phyloP scores from a whole-genome alignment of 2,888 invertebrate genomes.

The Nephrotoma guestfalica region DNA sequence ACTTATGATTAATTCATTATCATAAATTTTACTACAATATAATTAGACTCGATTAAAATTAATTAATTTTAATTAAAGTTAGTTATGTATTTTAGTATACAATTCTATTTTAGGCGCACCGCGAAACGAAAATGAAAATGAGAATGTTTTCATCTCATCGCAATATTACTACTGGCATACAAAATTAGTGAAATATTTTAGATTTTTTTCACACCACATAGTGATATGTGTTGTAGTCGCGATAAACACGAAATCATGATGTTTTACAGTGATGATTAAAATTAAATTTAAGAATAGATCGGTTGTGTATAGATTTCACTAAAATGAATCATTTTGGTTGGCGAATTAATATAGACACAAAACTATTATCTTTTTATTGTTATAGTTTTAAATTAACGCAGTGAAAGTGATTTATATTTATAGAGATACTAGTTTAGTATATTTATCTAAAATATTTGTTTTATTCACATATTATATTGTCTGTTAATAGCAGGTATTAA shows the following conservation, averaged over 20 bases:
- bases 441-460: too few species aligned
- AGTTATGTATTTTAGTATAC: not conserved
- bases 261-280: not conserved
- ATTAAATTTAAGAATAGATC: not conserved
- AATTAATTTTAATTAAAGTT: not conserved
- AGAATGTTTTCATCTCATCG: not conserved
- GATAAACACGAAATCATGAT: not conserved
- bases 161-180: not conserved
- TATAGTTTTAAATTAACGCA: not conserved
- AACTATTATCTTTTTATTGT: not conserved
- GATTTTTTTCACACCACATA: not conserved
- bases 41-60: not conserved
- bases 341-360: not conserved
- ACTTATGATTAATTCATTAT: not conserved
- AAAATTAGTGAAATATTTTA: not conserved
- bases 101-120: not conserved
- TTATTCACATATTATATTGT: too few species aligned
- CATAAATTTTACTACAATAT: not conserved
- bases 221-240: not conserved
- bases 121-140: not conserved
- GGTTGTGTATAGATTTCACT: not conserved
- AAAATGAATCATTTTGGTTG: not conserved
- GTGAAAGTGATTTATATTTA: not conserved
- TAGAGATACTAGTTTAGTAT: too few species aligned
- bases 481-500: too few species aligned